Evolutionary conservation across 2,113 vertebrate genomes (phyloP), one percentile per base, ranked within the genome.

Genomic region (Lasiurus borealis): DNA sequence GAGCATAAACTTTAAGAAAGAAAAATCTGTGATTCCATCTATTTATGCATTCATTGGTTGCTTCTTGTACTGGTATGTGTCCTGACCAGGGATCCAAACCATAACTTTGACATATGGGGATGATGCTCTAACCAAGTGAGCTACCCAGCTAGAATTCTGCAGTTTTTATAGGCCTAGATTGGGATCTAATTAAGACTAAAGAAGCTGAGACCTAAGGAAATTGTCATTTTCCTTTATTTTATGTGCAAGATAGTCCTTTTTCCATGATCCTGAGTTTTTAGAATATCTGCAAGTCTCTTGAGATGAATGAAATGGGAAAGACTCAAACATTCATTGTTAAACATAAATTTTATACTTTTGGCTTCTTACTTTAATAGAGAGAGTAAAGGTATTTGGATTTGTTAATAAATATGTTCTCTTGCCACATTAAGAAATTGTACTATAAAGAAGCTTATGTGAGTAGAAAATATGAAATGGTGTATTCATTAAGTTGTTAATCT

Each of bases 281-380:
- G 46, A 85, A 34, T 68, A 66, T 46, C 90, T 85, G 8, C 48
- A 85, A 66, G 34, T 40, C n/a, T 84, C 44, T 48, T 76, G 57
- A 66, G 9, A 29, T 68, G 31, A 85, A 92, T 77, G 64, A 40
- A 85, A 85, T 77, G 75, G 34, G 9, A 77, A 85, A 85, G 19
- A 21, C 13, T 66, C n/a, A 89, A 71, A 82, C 5, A 89, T 54
- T 89, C 59, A 71, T 72, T 72, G 40, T 11, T 85, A 92, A 92
- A n/a, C 25, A 84, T 57, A 81, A 85, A 9, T 85, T 82, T 90
- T 54, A 6, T 88, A 68, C 6, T 59, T 88, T 88, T 36, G 50
- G 0, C 29, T 83, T 95, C 44, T 40, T 73, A 78, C 52, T 85
- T 93, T 66, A 84, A 85, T 40, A 77, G 14, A 75, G 4, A 80